Evolutionary conservation across 1,140 invertebrate species (phyloP), one percentile per base, ranked within the genome.

Genomic region (Hirudo medicinalis): DNA sequence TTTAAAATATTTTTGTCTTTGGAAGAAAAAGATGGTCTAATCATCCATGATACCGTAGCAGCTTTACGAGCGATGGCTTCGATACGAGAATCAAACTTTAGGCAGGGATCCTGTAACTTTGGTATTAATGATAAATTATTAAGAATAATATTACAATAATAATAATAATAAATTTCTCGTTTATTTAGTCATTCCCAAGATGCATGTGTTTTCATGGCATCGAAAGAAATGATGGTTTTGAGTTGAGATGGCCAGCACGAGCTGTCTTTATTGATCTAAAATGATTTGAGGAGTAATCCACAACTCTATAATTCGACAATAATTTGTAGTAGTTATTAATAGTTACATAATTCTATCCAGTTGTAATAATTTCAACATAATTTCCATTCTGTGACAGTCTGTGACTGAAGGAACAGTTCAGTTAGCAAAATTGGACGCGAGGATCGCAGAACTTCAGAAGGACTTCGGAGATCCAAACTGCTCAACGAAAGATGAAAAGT

Each of bases 341-440:
- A 36, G 6, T 2, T 6, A 6, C 32, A 36, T 36, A 36, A 36
- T 36, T 36, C 32, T 36, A 3, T 36, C 6, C 32, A 36, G 6
- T 36, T 36, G 32, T 36, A 36, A 36, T 36, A 36, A 36, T 36
- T 3, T 3, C 6, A 36, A 36, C 6, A 29, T 68, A 43, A 29
- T 8, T 68, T 54, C 8, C 8, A 54, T 74, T 68, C 54, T 67
- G 55, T 75, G 74, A 29, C 73, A 82, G 80, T 94, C 94, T 6
- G 94, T 97, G 78, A 97, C 97, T 84, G 92, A 94, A 5, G 97
- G 94, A 20, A 85, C 92, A 75, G 96, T 97, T 75, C 93, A 91
- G 79, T 94, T 92, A 0, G 89, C 90, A 75, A 91, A 91, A 71
- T 94, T 97, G 76, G 91, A 94, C 78, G 89, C 88, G 57, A 86